Evolutionary conservation across 2,113 vertebrate genomes (phyloP).

Genomic region (Chaetorhynchus papuensis): DNA sequence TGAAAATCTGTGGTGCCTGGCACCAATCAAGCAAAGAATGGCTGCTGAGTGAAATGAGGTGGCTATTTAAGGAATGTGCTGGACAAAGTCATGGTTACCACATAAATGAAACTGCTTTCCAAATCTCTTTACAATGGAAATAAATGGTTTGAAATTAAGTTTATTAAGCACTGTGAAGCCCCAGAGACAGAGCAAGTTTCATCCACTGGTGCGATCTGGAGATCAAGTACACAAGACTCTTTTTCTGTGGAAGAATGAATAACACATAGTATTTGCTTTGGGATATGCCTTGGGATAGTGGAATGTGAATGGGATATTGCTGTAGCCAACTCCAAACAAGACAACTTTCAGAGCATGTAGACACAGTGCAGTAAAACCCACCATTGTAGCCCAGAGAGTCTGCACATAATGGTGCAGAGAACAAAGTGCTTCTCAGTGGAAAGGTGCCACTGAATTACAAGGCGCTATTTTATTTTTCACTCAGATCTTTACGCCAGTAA

Average conservation of each 20-base stretch:
- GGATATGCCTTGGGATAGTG: background rate
- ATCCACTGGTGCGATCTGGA: background rate
- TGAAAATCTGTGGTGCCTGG: background rate
- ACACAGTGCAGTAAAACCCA: background rate
- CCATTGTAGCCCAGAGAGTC: background rate
- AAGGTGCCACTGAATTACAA: background rate
- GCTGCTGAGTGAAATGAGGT: background rate
- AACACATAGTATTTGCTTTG: background rate
- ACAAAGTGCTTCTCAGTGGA: background rate
- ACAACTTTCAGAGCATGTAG: background rate
- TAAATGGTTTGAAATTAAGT: background rate
- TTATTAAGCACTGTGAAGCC: background rate
- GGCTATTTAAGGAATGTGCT: background rate
- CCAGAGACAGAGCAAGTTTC: background rate
- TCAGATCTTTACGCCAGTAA: background rate
- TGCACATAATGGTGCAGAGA: background rate
- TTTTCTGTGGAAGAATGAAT: background rate
- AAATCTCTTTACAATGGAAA: background rate
- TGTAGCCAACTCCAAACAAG: background rate
- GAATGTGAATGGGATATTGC: background rate
- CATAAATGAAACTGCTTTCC: background rate
- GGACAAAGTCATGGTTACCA: background rate
- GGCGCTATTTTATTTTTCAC: background rate
- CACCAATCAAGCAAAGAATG: background rate
- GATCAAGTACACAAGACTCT: background rate